These are phyloP conservation scores for Bacillus rossius DNA, from an alignment of 1,140 invertebrate genomes.

Conservation along the genomic window DNA sequence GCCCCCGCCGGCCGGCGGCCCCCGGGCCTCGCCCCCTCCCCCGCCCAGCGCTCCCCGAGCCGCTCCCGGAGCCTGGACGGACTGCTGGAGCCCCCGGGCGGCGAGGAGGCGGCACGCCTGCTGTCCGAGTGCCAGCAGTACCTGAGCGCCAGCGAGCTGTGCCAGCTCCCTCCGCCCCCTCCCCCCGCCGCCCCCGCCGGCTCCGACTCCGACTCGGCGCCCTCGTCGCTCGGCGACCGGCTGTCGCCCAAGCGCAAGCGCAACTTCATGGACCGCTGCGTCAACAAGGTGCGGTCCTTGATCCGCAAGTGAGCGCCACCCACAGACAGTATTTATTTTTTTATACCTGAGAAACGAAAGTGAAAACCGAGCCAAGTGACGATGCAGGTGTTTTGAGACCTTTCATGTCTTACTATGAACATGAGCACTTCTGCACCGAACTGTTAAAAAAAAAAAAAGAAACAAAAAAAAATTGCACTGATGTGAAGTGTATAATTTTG, in stretches of 20 bases:
- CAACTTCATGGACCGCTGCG: constrained; percentile 72
- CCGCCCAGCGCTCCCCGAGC: constrained; percentile 18
- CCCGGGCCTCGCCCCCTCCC: not conserved
- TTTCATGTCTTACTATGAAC: too few species aligned
- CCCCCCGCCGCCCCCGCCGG: not conserved
- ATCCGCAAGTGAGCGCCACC: constrained; percentile 52
- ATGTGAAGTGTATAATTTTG: not conserved
- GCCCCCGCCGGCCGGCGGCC: constrained; percentile 16
- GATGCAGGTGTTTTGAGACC: not conserved
- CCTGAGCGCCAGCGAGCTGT: constrained; percentile 22
- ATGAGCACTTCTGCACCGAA: too few species aligned
- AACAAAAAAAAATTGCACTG: not conserved
- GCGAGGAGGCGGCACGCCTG: constrained; percentile 1
- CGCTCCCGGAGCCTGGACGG: constrained; percentile 64
- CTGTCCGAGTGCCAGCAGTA: constrained; percentile 22
- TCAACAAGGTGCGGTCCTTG: constrained; percentile 67
- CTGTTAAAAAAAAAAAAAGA: too few species aligned
- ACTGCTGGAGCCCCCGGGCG: constrained; percentile 43
- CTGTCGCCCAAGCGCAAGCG: constrained; percentile 49
- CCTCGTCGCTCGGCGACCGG: constrained; percentile 31
- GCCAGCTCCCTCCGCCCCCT: not conserved
- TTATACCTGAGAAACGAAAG: not conserved
- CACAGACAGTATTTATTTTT: not conserved
- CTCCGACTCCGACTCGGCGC: not conserved
- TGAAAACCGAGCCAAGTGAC: not conserved